These are phyloP conservation scores for Tricholauxania praeusta DNA, from an alignment of 2,888 invertebrate species.

Conservation along the genomic window DNA sequence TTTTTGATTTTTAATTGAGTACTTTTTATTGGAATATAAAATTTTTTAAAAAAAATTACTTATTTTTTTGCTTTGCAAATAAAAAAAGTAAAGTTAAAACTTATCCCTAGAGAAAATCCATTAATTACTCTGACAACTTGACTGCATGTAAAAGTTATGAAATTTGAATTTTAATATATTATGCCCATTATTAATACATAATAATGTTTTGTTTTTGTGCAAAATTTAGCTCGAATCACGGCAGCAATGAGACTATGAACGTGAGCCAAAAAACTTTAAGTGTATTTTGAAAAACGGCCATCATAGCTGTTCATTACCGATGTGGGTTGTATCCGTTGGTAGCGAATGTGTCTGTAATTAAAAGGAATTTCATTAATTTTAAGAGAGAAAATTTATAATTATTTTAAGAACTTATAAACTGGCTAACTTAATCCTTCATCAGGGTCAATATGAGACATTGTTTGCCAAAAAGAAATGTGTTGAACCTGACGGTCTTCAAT, in stretches of 20 bases:
- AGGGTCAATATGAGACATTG: too few relatives aligned
- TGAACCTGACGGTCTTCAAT: too few relatives aligned
- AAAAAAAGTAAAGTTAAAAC: background rate
- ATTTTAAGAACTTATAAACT: too few relatives aligned
- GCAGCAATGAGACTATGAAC: slow-evolving; percentile 46
- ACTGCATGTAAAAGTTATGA: too few relatives aligned
- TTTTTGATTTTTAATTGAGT: too few relatives aligned
- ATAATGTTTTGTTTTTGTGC: slow-evolving; percentile 13
- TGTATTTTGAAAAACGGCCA: slow-evolving; percentile 55
- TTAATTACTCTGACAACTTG: background rate
- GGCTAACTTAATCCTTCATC: too few relatives aligned
- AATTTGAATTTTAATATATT: background rate
- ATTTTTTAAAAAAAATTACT: too few relatives aligned
- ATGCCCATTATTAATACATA: background rate
- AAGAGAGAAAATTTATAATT: too few relatives aligned
- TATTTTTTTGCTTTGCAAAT: too few relatives aligned
- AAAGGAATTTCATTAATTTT: too few relatives aligned
- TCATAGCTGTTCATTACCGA: slow-evolving; percentile 68
- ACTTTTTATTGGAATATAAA: too few relatives aligned
- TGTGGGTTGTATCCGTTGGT: slow-evolving; percentile 67
- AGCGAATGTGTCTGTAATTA: slow-evolving; percentile 64
- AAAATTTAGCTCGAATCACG: background rate
- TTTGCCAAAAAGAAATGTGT: too few relatives aligned
- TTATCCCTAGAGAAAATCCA: background rate
- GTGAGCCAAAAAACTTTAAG: slow-evolving; percentile 54